These are phyloP conservation scores for Drosophila buzzatii DNA, from an alignment of 2,888 invertebrate species.

Conservation along the genomic window DNA sequence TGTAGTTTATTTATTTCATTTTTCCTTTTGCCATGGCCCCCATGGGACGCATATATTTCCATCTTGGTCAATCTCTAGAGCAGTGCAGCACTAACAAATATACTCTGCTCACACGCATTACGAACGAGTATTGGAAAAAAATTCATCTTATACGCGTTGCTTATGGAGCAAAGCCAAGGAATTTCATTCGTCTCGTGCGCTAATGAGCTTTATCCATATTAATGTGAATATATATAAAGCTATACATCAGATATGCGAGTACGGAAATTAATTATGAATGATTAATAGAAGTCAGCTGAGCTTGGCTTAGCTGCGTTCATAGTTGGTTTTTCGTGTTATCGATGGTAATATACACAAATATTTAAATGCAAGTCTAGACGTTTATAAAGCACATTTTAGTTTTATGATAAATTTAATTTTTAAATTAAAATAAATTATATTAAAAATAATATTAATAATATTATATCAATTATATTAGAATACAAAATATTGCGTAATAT, in stretches of 20 bases:
- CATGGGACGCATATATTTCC: background rate
- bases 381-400: background rate
- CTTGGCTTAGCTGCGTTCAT: background rate
- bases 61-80: background rate
- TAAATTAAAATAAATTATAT: no score
- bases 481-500: background rate
- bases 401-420: background rate
- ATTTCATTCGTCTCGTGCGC: constrained; percentile 42
- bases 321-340: background rate
- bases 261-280: constrained; percentile 42
- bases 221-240: constrained; percentile 1
- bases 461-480: background rate
- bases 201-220: constrained; percentile 46
- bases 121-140: background rate
- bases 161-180: constrained; percentile 33
- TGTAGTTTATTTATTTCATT: background rate
- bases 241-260: constrained; percentile 32
- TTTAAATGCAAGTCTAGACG: background rate
- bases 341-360: background rate
- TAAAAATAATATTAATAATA: no score
- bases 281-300: constrained; percentile 7
- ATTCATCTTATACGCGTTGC: constrained; percentile 20
- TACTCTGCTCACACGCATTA: background rate
- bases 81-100: background rate
- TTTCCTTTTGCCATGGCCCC: background rate